Evolutionary conservation across 1,140 invertebrate species (phyloP).

Genomic region (Drosophila malerkotliana): DNA sequence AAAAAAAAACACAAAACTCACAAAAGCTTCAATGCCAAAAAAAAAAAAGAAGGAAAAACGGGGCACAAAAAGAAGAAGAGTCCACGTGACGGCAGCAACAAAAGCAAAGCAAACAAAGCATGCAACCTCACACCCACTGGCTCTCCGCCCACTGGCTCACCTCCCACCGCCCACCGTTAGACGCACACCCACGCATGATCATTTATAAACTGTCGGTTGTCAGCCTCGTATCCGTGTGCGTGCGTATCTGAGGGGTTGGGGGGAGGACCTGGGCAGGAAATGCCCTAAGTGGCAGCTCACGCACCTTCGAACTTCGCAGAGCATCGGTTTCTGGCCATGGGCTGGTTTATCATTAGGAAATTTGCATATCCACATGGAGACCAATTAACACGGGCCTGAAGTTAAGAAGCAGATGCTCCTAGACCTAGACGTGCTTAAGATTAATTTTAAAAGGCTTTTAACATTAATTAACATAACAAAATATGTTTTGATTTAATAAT

Average conservation of each 20-base stretch:
- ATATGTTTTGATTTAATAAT: too few relatives aligned
- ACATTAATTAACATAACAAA: too few relatives aligned
- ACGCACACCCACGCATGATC: slow-evolving; percentile 55
- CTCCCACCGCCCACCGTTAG: slow-evolving; percentile 8
- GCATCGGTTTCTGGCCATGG: neutral
- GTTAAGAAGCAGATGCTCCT: neutral
- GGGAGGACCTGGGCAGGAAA: slow-evolving; percentile 49
- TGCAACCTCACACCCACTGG: slow-evolving; percentile 30
- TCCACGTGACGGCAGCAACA: slow-evolving; percentile 58
- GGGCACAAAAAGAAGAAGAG: slow-evolving; percentile 6
- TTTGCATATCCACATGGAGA: slow-evolving; percentile 1
- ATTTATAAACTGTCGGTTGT: slow-evolving; percentile 78
- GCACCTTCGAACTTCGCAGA: slow-evolving; percentile 34
- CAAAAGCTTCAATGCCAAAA: slow-evolving; percentile 54
- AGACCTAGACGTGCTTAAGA: neutral
- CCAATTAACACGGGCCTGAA: neutral
- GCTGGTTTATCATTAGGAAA: neutral
- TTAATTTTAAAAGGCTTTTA: neutral
- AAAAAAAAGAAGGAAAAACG: neutral
- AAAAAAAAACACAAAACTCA: slow-evolving; percentile 33
- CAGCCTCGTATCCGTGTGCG: slow-evolving; percentile 37
- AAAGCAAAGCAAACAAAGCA: slow-evolving; percentile 70
- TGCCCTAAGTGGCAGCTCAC: slow-evolving; percentile 62
- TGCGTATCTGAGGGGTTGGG: neutral
- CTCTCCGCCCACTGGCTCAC: slow-evolving; percentile 6